Conservation (phyloP, 2,888 invertebrate species). For the Lottia gigantea region DNA sequence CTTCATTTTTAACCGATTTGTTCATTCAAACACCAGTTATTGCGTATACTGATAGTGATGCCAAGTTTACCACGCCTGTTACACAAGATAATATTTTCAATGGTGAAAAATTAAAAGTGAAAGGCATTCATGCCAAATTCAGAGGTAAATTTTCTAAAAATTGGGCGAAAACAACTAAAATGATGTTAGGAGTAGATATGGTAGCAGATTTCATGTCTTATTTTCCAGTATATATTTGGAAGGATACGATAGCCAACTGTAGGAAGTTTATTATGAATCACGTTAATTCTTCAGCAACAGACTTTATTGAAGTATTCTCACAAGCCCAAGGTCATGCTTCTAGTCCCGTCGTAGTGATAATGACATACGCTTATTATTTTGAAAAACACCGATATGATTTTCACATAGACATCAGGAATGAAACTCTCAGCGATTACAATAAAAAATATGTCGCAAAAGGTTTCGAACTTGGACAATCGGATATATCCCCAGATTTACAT, state of each 20-base stretch:
- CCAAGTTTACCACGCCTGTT: not conserved
- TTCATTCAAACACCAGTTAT: not conserved
- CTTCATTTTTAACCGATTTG: not conserved
- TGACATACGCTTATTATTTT: not conserved
- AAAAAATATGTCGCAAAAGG: not conserved
- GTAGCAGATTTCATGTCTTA: not conserved
- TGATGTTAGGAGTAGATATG: not conserved
- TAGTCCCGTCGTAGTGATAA: not conserved
- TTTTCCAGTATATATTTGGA: slow-evolving; percentile 1
- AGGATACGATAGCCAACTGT: not conserved
- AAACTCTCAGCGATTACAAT: not conserved
- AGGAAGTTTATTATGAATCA: not conserved
- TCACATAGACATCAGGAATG: not conserved
- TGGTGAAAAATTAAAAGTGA: not conserved
- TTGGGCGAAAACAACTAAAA: not conserved
- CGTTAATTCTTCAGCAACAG: not conserved
- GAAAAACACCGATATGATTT: not conserved
- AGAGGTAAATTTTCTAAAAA: not conserved
- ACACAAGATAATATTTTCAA: not conserved
- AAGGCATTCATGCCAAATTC: not conserved
- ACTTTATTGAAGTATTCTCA: not conserved
- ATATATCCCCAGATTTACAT: not conserved
- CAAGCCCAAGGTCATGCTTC: too few relatives aligned
- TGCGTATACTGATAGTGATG: not conserved
- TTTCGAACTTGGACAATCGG: not conserved